These are phyloP conservation scores for Riptortus pedestris DNA, from an alignment of 1,140 invertebrate genomes.

Conservation along the genomic window DNA sequence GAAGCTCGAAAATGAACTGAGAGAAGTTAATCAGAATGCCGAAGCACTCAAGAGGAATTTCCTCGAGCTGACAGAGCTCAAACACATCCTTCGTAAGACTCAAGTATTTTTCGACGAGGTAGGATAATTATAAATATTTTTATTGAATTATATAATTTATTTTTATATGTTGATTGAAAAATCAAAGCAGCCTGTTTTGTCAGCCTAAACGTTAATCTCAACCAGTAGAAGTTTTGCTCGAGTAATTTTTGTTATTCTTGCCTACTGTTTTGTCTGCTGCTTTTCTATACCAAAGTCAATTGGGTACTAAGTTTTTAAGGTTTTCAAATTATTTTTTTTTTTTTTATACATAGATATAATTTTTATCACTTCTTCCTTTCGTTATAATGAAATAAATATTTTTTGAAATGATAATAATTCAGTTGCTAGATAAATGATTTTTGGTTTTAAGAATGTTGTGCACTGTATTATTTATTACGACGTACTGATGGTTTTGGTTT, in stretches of 20 bases:
- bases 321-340: neutral
- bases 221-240: neutral
- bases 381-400: too few relatives aligned
- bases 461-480: too few relatives aligned
- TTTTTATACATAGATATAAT: too few relatives aligned
- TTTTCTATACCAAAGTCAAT: neutral
- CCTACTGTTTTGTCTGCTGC: slow-evolving; percentile 18
- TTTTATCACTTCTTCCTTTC: too few relatives aligned
- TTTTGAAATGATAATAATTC: too few relatives aligned
- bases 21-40: slow-evolving; percentile 96
- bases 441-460: slow-evolving; percentile 8
- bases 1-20: slow-evolving; percentile 86
- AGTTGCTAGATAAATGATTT: too few relatives aligned
- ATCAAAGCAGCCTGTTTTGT: neutral
- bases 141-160: too few relatives aligned
- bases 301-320: neutral
- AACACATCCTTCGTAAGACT: slow-evolving; percentile 90
- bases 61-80: slow-evolving; percentile 89
- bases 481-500: neutral
- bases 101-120: slow-evolving; percentile 98
- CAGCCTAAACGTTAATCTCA: neutral
- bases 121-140: slow-evolving; percentile 37
- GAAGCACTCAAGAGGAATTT: slow-evolving; percentile 93
- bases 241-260: slow-evolving; percentile 15
- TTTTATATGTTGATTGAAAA: slow-evolving; percentile 21